Percentiles rank a stretch among this genome's conserved stretches.
Conservation (phyloP, 2,888 invertebrate genomes). For the Agrilus cyanescens region DNA sequence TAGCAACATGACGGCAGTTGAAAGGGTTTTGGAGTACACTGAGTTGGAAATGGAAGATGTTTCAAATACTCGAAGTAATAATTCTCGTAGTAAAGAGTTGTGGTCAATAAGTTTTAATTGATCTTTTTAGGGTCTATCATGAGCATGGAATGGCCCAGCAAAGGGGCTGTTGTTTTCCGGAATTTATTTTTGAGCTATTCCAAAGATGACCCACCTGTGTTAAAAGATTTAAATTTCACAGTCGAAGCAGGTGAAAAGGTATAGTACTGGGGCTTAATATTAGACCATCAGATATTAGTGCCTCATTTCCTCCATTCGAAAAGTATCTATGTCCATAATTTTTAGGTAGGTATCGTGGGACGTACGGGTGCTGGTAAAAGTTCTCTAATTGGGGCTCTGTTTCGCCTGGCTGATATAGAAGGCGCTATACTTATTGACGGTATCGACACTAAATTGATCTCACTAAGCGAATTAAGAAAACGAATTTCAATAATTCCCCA, state of each 20-base stretch:
- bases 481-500: conserved; percentile 64
- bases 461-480: conserved; percentile 62
- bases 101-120: neutral
- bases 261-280: conserved; percentile 5
- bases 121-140: neutral
- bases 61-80: conserved; percentile 38
- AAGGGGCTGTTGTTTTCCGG: conserved; percentile 47
- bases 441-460: conserved; percentile 55
- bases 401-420: conserved; percentile 65
- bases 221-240: conserved; percentile 51
- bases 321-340: conserved; percentile 5
- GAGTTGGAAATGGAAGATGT: conserved; percentile 55
- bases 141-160: conserved; percentile 39
- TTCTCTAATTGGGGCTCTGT: conserved; percentile 68
- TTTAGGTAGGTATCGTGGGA: conserved; percentile 69
- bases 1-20: conserved; percentile 63
- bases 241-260: conserved; percentile 56
- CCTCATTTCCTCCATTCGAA: too few species aligned
- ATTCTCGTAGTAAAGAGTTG: neutral
- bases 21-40: conserved; percentile 65
- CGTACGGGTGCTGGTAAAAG: conserved; percentile 82
- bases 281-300: neutral
- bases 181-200: conserved; percentile 53
- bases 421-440: conserved; percentile 68
- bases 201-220: conserved; percentile 48